A percentile compares a stretch with the other conserved stretches of the same genome.
These are phyloP conservation scores for Caerostris extrusa DNA, from an alignment of 1,140 invertebrate species.

Conservation along the genomic window DNA sequence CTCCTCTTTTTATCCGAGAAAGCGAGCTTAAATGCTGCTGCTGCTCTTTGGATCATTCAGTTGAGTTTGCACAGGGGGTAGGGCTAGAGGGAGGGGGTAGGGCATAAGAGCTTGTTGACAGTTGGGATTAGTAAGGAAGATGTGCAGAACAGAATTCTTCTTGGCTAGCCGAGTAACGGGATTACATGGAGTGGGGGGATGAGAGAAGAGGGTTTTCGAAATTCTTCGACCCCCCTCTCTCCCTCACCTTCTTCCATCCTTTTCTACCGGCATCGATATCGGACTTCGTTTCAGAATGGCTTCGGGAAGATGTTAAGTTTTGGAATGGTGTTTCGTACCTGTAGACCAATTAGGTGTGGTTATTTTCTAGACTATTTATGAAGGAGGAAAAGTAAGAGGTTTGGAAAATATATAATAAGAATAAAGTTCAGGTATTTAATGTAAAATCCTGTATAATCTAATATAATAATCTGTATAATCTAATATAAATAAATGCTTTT, in stretches of 20 bases:
- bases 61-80: conserved; percentile 46
- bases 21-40: conserved; percentile 64
- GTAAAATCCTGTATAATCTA: no score
- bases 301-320: background rate
- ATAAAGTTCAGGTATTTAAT: no score
- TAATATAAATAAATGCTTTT: no score
- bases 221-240: background rate
- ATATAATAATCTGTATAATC: no score
- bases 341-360: no score
- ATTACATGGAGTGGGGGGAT: conserved; percentile 45
- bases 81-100: background rate
- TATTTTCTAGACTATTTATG: no score
- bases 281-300: conserved; percentile 31
- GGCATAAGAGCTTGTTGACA: conserved; percentile 75
- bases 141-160: conserved; percentile 71
- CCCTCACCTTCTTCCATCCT: background rate
- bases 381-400: no score
- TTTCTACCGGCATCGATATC: background rate
- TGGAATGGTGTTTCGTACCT: background rate
- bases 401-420: no score
- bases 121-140: conserved; percentile 76
- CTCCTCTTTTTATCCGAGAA: conserved; percentile 36
- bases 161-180: conserved; percentile 68
- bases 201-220: background rate
- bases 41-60: conserved; percentile 51